Evolutionary conservation across 2,888 invertebrate genomes (phyloP).

Genomic region (Trissolcus brochymenae): DNA sequence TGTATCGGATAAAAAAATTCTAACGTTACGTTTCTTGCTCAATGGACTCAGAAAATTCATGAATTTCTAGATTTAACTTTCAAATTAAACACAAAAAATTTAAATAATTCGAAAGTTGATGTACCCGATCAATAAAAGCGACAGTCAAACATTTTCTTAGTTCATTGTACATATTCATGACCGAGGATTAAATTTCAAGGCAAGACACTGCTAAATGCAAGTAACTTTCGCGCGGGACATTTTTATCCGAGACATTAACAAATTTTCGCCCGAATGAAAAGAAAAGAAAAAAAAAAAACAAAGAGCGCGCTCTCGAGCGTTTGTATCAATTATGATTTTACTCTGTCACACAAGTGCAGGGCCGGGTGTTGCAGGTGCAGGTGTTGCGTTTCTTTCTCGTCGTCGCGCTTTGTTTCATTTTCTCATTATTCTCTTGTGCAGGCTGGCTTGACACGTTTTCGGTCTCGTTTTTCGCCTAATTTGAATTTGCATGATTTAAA

Average conservation of each 20-base stretch:
- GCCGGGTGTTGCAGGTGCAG: constrained; percentile 23
- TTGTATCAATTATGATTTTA: constrained; percentile 41
- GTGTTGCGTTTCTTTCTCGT: constrained; percentile 29
- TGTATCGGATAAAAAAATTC: background rate
- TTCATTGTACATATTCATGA: background rate
- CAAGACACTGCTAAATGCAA: background rate
- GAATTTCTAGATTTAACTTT: constrained; percentile 36
- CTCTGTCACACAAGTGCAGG: constrained; percentile 34
- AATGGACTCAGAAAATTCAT: constrained; percentile 18
- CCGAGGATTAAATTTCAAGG: too few species aligned
- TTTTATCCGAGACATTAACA: constrained; percentile 1
- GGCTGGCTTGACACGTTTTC: constrained; percentile 10
- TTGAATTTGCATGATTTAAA: constrained; percentile 37
- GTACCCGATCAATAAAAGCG: background rate
- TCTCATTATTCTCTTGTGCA: constrained; percentile 20
- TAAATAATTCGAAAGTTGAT: constrained; percentile 8
- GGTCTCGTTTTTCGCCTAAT: constrained; percentile 39
- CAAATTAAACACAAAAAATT: constrained; percentile 26
- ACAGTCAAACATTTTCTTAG: background rate
- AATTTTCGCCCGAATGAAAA: constrained; percentile 19
- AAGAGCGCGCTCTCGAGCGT: background rate
- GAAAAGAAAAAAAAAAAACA: too few species aligned
- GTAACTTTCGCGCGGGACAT: background rate
- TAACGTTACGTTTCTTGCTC: background rate
- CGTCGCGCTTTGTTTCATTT: constrained; percentile 26